Conservation (phyloP, 1,140 invertebrate species). For the Pachypsylla venusta region DNA sequence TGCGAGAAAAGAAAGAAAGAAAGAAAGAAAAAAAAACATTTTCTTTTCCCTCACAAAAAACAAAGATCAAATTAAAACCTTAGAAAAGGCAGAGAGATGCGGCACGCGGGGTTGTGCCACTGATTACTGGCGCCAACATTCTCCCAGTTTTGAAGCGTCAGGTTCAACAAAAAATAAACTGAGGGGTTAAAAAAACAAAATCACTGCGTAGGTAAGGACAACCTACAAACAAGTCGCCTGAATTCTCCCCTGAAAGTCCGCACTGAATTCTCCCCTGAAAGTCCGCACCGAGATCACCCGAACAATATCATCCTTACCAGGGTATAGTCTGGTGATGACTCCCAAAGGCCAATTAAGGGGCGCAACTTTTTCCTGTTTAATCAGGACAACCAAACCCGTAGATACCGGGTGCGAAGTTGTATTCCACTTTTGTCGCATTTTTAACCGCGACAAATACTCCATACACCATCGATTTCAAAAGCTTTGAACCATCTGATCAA, state of each 20-base stretch:
- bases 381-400: conserved; percentile 1
- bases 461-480: conserved; percentile 7
- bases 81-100: too few species aligned
- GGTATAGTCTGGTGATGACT: not conserved
- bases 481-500: not conserved
- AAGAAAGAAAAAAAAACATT: too few species aligned
- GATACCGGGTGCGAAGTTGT: not conserved
- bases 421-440: conserved; percentile 6
- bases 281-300: conserved; percentile 9
- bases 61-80: too few species aligned
- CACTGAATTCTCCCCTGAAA: not conserved
- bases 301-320: conserved; percentile 3
- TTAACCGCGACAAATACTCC: conserved; percentile 7
- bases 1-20: too few species aligned
- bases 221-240: not conserved
- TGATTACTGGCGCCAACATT: too few species aligned
- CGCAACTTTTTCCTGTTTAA: conserved; percentile 1
- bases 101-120: too few species aligned
- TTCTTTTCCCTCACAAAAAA: too few species aligned
- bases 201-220: not conserved
- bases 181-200: too few species aligned
- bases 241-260: not conserved
- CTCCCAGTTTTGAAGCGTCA: too few species aligned
- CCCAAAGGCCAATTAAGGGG: conserved; percentile 13
- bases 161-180: too few species aligned